phyloP scores from a whole-genome alignment of 2,888 invertebrate species.

The Blastobasis lacticolella region DNA sequence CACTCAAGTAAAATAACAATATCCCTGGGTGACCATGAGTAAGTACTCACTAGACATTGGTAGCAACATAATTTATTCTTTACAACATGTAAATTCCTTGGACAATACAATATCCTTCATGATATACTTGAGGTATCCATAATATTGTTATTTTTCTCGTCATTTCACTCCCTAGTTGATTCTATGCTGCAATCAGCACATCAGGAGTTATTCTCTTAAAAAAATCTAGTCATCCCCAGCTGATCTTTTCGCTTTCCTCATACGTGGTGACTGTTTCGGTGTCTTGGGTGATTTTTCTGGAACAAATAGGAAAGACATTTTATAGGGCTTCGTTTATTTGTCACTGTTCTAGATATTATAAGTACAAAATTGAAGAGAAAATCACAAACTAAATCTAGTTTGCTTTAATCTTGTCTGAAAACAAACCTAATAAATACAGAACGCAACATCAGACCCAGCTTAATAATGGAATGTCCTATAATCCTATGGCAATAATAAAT shows the following conservation, averaged over 20 bases:
- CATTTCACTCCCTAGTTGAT: constrained; percentile 17
- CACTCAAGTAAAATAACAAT: constrained; percentile 49
- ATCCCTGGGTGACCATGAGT: constrained; percentile 17
- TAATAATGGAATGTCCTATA: no score
- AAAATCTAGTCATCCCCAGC: constrained; percentile 78
- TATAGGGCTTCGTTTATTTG: no score
- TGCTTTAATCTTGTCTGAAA: no score
- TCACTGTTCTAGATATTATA: no score
- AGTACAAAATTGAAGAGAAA: no score
- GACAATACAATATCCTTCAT: constrained; percentile 5
- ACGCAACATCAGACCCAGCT: no score
- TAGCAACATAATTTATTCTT: constrained; percentile 13
- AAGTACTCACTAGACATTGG: constrained; percentile 3
- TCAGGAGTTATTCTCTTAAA: no score
- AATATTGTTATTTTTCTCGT: constrained; percentile 44
- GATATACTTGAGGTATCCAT: background rate
- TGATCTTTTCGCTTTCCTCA: constrained; percentile 84
- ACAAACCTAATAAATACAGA: no score
- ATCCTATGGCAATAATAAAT: no score
- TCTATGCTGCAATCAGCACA: no score
- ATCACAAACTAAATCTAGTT: no score
- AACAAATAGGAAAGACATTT: constrained; percentile 28
- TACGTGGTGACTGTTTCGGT: constrained; percentile 81
- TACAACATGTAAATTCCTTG: constrained; percentile 3
- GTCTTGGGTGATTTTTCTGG: constrained; percentile 82